Evolutionary conservation across 2,797 vertebrate species (phyloP), one percentile per base, ranked within the genome.

Genomic region (Melanotaenia parkinsoni): DNA sequence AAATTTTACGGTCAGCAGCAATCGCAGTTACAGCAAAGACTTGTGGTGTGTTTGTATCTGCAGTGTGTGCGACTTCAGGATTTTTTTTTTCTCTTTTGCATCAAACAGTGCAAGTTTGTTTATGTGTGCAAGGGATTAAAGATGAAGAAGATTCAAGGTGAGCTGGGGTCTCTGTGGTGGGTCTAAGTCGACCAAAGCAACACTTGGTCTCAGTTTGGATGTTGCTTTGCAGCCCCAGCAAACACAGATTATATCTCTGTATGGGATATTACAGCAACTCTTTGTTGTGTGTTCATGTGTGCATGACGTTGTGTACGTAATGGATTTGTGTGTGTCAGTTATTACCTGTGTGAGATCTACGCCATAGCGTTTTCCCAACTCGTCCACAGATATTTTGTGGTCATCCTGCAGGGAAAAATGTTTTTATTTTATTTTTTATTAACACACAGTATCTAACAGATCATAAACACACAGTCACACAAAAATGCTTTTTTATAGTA

Each of bases 281-380:
- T 79, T 68, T 75, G 54, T 72, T 60, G 68, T 62, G 68, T 65
- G 70, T 68, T 28, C 38, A 45, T 63, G 66, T 73, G 71, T 0
- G 5, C 20, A 47, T 28, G 66, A 72, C 40, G 6, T 5, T 64
- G 51, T 61, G 45, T 9, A 71, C 20, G 59, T 43, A 35, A 32
- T 16, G 20, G 57, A 5, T 33, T 10, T 77, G 84, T 77, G 77
- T 61, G 63, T 67, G 30, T 70, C 60, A 74, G 77, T 53, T 1
- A 83, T 95, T 92, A 98, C 97, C 96, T 85, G 90, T 35, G 88
- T 81, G 62, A 96, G 88, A 74, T 98, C 96, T 81, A 97, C 93
- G 82, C 93, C 95, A 69, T 98, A 98, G 74, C 96, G 97, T 56
- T 90, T 91, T 26, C 93, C 94, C 89, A 98, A 64, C 74, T 99